Evolutionary conservation across 1,140 invertebrate species (phyloP), one percentile per base, ranked within the genome.

Genomic region (Listronotus bonariensis): DNA sequence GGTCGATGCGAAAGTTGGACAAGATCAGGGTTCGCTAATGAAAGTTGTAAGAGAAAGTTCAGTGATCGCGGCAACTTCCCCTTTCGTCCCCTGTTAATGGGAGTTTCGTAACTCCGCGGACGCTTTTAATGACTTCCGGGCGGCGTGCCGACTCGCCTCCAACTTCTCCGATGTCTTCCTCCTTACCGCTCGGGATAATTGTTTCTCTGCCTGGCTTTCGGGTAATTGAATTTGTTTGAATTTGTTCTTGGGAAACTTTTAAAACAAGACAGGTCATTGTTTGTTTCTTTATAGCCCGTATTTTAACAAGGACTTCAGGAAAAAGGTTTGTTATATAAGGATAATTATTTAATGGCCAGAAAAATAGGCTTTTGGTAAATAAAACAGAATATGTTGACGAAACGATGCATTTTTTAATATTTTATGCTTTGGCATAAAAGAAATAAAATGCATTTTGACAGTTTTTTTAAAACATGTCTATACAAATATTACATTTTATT

Each of bases 1-100:
- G 73, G 72, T 76, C 74, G 74, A 75, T 75, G 72, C 72, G 72
- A 75, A 76, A 74, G 74, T 76, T 76, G 74, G 72, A 76, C 74
- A 74, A 76, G 74, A 76, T 76, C 74, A 76, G 72, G 74, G 74
- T 73, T 72, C 65, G 65, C 69, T 75, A 74, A 75, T 75, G 74
- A 75, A 74, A 75, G 70, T 75, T 75, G 57, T 56, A 72, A 75
- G 73, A 70, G 70, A 73, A 75, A 75, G 72, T 73, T 75, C 72
- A 73, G 60, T 68, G 71, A 62, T 68, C 71, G 52, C 57, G 63
- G 59, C 63, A 52, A 48, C 62, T 42, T 48, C 60, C 49, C 42
- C 14, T 36, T 31, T 20, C 41, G 51, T 40, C 17, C 51, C 0
- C 48, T 20, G 61, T 56, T 65, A 65, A 65, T 65, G 63, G 63